Base-by-base conservation (phyloP, 2,113 vertebrate species). In the Leuciscus idus region DNA sequence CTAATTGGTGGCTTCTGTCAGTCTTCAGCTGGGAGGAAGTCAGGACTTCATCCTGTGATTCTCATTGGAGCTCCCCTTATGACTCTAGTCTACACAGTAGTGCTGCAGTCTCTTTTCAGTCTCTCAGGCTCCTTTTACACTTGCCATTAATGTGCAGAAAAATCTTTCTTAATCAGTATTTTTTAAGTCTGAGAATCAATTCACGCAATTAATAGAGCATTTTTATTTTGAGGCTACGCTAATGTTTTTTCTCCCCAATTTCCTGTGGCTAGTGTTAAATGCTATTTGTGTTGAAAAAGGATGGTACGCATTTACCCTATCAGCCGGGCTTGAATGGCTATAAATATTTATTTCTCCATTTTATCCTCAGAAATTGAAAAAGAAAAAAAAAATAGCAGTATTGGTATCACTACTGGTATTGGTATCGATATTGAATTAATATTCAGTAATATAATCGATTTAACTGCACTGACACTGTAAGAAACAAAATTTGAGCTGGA, bases 1-100 rank as follows among this genome's bases (percentile, higher is more conserved):
- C 72, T 91, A 90, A 93, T 91, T 91, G 91, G 86, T 73, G 55
- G 82, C 80, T 88, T 73, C 77, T 89, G 84, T 91, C 88, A 90
- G 78, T 85, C 78, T 33, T 19, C 81, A 76, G 78, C 43, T 52
- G 28, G 21, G 11, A 33, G 83, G 68, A 81, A 80, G 70, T 62
- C 68, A 80, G 48, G 59, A 59, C 61, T 23, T 86, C 26, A 76
- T 84, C 84, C 36, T 6, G 84, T 87, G 84, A 74, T 85, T 80
- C 85, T 85, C 89, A 73, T 19, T 76, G 9, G 50, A 28, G 81
- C 21, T 52, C 15, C 62, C 12, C 23, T 83, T 30, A 59, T 84
- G 66, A 73, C 46, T 70, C 26, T 21, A 70, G 46, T 80, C 57
- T 61, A 28, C 74, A 50, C 50, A 72, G 48, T 48, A 57, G 28